Evolutionary conservation across 2,888 invertebrate genomes (phyloP).

Genomic region (Meloe dianella): DNA sequence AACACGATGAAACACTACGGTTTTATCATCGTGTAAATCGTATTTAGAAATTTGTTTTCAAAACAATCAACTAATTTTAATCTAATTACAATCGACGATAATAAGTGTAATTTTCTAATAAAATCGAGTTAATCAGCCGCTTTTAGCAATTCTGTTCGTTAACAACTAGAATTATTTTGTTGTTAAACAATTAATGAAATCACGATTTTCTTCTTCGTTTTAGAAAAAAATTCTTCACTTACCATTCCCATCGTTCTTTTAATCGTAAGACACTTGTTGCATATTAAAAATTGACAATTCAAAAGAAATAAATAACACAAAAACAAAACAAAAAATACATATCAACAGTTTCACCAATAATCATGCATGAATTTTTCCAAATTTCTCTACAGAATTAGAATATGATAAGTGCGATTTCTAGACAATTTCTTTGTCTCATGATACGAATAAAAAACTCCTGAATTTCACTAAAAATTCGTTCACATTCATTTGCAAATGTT

Average conservation of each 20-base stretch:
- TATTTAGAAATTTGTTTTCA: constrained; percentile 1
- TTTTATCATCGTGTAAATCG: background rate
- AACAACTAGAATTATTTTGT: background rate
- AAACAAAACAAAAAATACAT: background rate
- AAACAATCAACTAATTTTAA: background rate
- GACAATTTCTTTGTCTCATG: background rate
- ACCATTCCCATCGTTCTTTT: background rate
- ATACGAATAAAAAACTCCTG: too few species aligned
- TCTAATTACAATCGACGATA: background rate
- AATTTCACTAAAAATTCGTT: background rate
- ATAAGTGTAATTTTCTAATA: constrained; percentile 8
- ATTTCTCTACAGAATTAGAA: constrained; percentile 6
- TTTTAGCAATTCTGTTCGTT: background rate
- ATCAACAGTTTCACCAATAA: constrained; percentile 1
- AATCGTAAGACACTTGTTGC: background rate
- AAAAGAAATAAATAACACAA: background rate
- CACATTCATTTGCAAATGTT: background rate
- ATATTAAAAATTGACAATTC: background rate
- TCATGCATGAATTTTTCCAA: constrained; percentile 5
- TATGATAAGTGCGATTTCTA: background rate
- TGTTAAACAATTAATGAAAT: too few species aligned
- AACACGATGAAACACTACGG: background rate
- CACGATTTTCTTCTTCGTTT: too few species aligned
- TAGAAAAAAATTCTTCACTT: too few species aligned
- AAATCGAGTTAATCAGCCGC: background rate